Evolutionary conservation across 2,888 invertebrate species (phyloP).

Genomic region (Drosophila rubida): DNA sequence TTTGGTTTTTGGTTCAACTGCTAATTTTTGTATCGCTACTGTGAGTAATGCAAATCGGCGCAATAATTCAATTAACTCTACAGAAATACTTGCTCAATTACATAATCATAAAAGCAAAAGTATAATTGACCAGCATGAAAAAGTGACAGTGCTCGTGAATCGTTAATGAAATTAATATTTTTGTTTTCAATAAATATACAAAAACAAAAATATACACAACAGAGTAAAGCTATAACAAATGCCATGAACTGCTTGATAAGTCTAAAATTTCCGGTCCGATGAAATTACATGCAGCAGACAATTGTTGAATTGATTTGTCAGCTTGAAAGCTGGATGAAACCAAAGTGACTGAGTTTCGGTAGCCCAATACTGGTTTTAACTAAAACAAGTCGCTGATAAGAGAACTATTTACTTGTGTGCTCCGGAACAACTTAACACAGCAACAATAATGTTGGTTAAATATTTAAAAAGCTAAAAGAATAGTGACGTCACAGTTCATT

Average conservation of each 20-base stretch:
- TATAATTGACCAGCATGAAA: not conserved
- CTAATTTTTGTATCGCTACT: not conserved
- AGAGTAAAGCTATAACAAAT: not conserved
- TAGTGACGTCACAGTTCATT: conserved; percentile 7
- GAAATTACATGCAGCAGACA: conserved; percentile 6
- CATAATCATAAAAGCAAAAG: conserved; percentile 7
- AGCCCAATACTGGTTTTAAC: conserved; percentile 70
- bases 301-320: conserved; percentile 1
- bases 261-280: conserved; percentile 8
- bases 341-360: conserved; percentile 63
- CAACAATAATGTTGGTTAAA: not conserved
- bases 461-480: no score
- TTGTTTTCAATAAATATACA: not conserved
- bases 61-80: conserved; percentile 25
- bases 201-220: not conserved
- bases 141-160: not conserved
- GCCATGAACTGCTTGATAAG: conserved; percentile 11
- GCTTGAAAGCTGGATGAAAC: conserved; percentile 37
- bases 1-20: conserved; percentile 14
- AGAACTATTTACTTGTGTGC: conserved; percentile 26
- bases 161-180: not conserved
- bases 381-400: conserved; percentile 61
- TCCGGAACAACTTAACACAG: no score
- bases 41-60: conserved; percentile 9
- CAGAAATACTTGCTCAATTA: conserved; percentile 13